Evolutionary conservation across 2,113 vertebrate genomes (phyloP), one percentile per base, ranked within the genome.

Genomic region (Cariama cristata): DNA sequence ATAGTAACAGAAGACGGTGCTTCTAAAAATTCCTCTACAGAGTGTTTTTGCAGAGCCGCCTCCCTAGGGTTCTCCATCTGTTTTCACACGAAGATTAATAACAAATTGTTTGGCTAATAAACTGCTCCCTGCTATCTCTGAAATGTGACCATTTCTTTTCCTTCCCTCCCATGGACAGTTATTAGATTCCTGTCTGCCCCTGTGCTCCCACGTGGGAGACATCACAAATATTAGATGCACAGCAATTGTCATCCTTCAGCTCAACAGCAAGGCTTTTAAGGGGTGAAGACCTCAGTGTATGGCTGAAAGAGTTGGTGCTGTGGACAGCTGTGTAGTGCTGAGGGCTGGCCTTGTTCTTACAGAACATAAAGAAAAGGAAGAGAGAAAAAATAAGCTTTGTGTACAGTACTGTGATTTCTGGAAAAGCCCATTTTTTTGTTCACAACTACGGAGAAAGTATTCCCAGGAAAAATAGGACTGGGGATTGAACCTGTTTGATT

Each of bases 1-100:
- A 92, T 86, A 92, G 96, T 96, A 97, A 97, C 94, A 96, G 94
- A 88, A 72, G 76, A 96, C 22, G 60, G 4, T 79, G 86, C 52
- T 97, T 74, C 97, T 96, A 97, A 97, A 97, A 96, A 96, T 97
- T 95, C 47, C 93, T 88, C 83, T 63, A 69, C 38, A 20, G 72
- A 76, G 72, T 96, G 33, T 80, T 97, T 95, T 79, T 95, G 55
- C 84, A 79, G 87, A 93, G 42, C 66, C 0, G 21, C 84, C 73
- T 90, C 86, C 91, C 73, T 62, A 79, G 89, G 50, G 53, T 93
- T 96, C 87, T 94, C 96, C 89, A 69, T 96, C 95, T 93, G 91
- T 91, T 94, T 97, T 94, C 89, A 80, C 77, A 71, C 1, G 8
- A 66, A 96, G 84, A 93, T 90, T 91, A 96, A 94, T 97, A 97